phyloP scores from a whole-genome alignment of 2,113 vertebrate species.

The Labeo rohita region DNA sequence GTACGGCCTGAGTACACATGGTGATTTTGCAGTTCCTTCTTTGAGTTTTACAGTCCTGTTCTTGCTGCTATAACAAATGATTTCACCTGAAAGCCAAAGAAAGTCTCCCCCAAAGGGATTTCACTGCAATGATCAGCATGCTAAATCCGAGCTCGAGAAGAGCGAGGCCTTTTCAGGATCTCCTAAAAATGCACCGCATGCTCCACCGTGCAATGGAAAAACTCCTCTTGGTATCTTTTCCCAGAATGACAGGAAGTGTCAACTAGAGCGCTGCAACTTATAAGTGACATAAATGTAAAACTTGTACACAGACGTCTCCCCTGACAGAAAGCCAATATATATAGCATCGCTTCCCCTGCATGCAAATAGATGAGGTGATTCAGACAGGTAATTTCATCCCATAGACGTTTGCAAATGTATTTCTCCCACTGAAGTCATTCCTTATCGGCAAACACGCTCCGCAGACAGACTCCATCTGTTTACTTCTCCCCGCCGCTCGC shows the following conservation, averaged over 20 bases:
- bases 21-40: neutral
- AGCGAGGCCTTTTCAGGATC: neutral
- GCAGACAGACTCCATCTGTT: slow-evolving; percentile 18
- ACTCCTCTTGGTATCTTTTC: neutral
- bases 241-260: slow-evolving; percentile 27
- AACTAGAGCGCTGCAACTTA: neutral
- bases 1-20: neutral
- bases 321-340: slow-evolving; percentile 26
- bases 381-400: slow-evolving; percentile 21
- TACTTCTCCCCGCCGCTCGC: neutral
- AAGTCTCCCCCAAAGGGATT: neutral
- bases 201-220: neutral
- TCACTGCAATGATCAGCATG: slow-evolving; percentile 7
- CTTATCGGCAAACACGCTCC: neutral
- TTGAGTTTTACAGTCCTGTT: neutral
- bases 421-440: slow-evolving; percentile 1
- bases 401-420: slow-evolving; percentile 20
- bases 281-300: slow-evolving; percentile 9
- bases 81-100: neutral
- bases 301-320: neutral
- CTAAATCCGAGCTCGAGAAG: neutral
- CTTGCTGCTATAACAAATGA: neutral
- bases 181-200: neutral
- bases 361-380: slow-evolving; percentile 11
- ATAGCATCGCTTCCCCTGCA: slow-evolving; percentile 17